phyloP scores from a whole-genome alignment of 2,113 vertebrate genomes.

The Cyprinus carpio region DNA sequence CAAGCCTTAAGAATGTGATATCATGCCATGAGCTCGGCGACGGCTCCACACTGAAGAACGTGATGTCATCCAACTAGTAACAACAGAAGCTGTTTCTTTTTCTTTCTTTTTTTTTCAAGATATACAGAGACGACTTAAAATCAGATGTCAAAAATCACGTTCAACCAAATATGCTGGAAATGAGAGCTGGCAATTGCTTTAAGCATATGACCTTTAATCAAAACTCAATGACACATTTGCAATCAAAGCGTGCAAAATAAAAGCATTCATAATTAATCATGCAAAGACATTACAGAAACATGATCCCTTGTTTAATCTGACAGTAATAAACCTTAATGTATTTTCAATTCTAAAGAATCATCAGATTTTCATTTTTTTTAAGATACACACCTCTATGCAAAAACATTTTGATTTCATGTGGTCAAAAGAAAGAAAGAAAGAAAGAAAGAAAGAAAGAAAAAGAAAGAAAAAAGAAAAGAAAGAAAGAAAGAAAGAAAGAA shows the following conservation, averaged over 20 bases:
- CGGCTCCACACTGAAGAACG: constrained; percentile 12
- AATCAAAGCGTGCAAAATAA: not conserved
- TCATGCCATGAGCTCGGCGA: constrained; percentile 51
- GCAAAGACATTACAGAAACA: not conserved
- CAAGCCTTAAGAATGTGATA: constrained; percentile 44
- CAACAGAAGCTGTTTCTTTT: constrained; percentile 7
- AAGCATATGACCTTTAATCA: constrained; percentile 1
- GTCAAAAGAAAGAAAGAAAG: no score
- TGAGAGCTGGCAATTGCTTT: not conserved
- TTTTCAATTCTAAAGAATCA: not conserved
- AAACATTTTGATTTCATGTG: not conserved
- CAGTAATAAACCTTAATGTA: not conserved
- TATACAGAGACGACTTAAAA: not conserved
- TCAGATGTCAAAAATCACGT: constrained; percentile 1
- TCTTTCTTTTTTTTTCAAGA: not conserved
- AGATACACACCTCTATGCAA: not conserved
- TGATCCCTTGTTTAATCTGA: not conserved
- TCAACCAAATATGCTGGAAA: not conserved
- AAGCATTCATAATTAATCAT: not conserved
- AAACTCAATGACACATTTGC: constrained; percentile 14
- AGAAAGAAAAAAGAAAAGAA: no score
- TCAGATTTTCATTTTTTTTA: not conserved
- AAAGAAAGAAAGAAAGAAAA: no score
- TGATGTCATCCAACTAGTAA: constrained; percentile 40
- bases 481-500: no score